phyloP scores from a whole-genome alignment of 1,140 invertebrate species.

The Diorhabda sublineata region DNA sequence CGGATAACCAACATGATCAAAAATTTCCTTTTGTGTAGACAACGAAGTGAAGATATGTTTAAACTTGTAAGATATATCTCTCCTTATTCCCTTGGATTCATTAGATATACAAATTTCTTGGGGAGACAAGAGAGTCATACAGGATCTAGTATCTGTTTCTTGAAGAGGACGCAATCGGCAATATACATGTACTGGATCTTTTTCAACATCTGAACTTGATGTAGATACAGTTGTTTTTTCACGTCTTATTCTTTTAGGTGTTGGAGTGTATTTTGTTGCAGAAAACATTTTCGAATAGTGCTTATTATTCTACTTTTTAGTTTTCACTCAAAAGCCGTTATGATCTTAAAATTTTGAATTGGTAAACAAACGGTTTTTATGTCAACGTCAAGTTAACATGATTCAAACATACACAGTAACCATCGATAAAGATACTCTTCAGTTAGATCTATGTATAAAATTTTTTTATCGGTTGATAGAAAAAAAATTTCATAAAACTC shows the following conservation, averaged over 20 bases:
- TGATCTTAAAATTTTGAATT: background rate
- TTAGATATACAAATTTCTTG: constrained; percentile 65
- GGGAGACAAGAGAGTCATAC: constrained; percentile 69
- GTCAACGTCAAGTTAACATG: background rate
- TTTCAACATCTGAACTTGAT: constrained; percentile 29
- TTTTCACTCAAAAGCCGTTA: background rate
- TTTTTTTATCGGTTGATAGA: too few species aligned
- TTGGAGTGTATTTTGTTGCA: constrained; percentile 25
- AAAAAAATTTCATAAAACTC: too few species aligned
- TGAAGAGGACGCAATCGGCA: constrained; percentile 76
- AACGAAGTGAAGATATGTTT: constrained; percentile 81
- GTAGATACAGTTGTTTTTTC: constrained; percentile 29
- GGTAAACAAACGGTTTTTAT: constrained; percentile 1
- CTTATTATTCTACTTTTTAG: background rate
- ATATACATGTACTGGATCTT: constrained; percentile 79
- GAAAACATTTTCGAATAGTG: constrained; percentile 21
- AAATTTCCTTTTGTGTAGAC: constrained; percentile 77
- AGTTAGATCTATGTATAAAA: too few species aligned
- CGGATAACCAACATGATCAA: constrained; percentile 79
- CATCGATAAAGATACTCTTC: too few species aligned
- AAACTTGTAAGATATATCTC: constrained; percentile 73
- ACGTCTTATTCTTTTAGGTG: constrained; percentile 23
- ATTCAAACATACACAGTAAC: background rate
- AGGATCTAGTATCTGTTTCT: constrained; percentile 53
- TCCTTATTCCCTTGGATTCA: constrained; percentile 53